Percentiles rank a stretch among this genome's conserved stretches.
phyloP scores from a whole-genome alignment of 2,888 invertebrate genomes.

The Phorcus lineatus region DNA sequence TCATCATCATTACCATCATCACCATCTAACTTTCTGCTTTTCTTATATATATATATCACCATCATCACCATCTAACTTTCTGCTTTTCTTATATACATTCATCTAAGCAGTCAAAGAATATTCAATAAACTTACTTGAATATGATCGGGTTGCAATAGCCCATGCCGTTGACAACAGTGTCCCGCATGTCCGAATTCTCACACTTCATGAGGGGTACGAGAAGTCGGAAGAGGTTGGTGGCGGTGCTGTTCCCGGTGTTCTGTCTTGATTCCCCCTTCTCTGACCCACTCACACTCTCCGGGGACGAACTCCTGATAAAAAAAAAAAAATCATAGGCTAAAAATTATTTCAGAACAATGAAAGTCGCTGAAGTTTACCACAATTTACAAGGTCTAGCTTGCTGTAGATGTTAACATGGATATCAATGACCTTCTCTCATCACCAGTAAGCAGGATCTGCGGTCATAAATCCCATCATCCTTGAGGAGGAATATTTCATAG shows the following conservation, averaged over 20 bases:
- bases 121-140: conserved; percentile 84
- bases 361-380: not conserved
- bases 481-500: no score
- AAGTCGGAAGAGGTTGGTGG: conserved; percentile 91
- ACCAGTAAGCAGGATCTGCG: no score
- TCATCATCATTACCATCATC: no score
- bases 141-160: conserved; percentile 96
- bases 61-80: no score
- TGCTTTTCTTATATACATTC: no score
- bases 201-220: conserved; percentile 93
- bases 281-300: conserved; percentile 81
- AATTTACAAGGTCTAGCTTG: not conserved
- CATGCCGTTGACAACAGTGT: conserved; percentile 91
- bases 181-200: conserved; percentile 94
- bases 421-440: no score
- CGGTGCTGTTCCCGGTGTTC: conserved; percentile 82
- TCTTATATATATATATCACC: no score
- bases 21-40: no score
- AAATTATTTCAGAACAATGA: not conserved
- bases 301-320: conserved; percentile 85
- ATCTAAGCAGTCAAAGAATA: no score
- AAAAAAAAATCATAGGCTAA: not conserved
- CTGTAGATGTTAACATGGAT: no score
- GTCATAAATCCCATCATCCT: no score
- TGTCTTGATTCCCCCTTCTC: conserved; percentile 76